Evolutionary conservation across 2,113 vertebrate species (phyloP).

Genomic region (Petrocephalus zakoni): DNA sequence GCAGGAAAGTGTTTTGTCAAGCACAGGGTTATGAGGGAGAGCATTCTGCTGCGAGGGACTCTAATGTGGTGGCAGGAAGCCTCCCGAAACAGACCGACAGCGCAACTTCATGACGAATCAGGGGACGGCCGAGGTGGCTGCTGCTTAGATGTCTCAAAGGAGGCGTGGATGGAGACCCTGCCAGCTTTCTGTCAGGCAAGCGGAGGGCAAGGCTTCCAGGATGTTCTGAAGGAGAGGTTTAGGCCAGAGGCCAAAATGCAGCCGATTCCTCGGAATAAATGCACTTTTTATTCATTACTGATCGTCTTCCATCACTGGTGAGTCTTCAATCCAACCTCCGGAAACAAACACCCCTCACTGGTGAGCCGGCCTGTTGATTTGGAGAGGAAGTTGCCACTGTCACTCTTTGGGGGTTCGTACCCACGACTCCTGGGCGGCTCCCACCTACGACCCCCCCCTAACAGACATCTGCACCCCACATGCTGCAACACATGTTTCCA

Average conservation of each 20-base stretch:
- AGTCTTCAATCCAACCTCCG: not conserved
- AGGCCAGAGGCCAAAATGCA: not conserved
- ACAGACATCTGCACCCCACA: constrained; percentile 73
- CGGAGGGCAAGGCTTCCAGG: not conserved
- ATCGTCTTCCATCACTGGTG: not conserved
- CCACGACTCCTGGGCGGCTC: not conserved
- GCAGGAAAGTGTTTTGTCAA: not conserved
- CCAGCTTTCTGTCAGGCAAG: not conserved
- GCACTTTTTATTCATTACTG: not conserved
- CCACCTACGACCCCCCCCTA: not conserved
- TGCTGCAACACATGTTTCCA: constrained; percentile 65
- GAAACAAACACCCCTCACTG: not conserved
- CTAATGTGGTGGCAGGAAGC: not conserved
- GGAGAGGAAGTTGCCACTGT: not conserved
- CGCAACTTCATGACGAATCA: not conserved
- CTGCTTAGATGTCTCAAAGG: not conserved
- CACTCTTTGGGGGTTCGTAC: not conserved
- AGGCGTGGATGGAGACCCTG: not conserved
- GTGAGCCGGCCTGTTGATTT: not conserved
- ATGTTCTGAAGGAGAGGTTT: not conserved
- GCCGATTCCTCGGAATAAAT: not conserved
- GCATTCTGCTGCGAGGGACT: not conserved
- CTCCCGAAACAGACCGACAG: not conserved
- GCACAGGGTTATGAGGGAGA: not conserved
- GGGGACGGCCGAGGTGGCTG: not conserved